phyloP scores from a whole-genome alignment of 2,113 vertebrate species.

The Trachemys scripta region DNA sequence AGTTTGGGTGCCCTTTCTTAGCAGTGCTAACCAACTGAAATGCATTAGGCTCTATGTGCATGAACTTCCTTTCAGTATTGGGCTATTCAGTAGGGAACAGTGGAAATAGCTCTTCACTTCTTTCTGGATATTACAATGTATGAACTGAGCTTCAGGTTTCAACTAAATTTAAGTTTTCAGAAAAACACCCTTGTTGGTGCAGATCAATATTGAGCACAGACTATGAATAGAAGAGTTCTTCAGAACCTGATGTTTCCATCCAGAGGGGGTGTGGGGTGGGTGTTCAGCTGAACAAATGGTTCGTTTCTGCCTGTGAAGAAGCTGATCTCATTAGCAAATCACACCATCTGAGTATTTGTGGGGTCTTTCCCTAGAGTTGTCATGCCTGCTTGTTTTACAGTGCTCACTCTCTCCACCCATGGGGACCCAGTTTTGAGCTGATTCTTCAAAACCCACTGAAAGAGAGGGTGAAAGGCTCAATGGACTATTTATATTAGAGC shows the following conservation, averaged over 20 bases:
- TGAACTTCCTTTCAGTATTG: not conserved
- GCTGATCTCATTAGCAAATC: constrained; percentile 29
- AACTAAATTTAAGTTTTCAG: not conserved
- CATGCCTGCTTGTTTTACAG: not conserved
- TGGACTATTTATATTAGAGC: not conserved
- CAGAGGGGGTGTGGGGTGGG: constrained; percentile 17
- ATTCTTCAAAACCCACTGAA: not conserved
- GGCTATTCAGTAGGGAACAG: not conserved
- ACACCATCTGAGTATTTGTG: not conserved
- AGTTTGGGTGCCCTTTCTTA: not conserved
- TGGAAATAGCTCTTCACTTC: not conserved
- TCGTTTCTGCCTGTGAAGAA: constrained; percentile 50
- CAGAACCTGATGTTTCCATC: constrained; percentile 19
- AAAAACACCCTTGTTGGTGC: not conserved
- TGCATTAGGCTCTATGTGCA: not conserved
- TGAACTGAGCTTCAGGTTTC: not conserved
- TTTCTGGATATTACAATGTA: not conserved
- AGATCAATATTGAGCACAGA: not conserved
- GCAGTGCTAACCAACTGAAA: not conserved
- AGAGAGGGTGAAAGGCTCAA: not conserved
- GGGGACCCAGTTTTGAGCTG: not conserved
- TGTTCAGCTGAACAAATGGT: constrained; percentile 61
- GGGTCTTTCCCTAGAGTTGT: constrained; percentile 39
- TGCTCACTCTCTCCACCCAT: not conserved
- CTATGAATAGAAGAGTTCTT: constrained; percentile 45